Base-by-base conservation (phyloP, 2,888 invertebrate species). In the Philhelius pedissequus region DNA sequence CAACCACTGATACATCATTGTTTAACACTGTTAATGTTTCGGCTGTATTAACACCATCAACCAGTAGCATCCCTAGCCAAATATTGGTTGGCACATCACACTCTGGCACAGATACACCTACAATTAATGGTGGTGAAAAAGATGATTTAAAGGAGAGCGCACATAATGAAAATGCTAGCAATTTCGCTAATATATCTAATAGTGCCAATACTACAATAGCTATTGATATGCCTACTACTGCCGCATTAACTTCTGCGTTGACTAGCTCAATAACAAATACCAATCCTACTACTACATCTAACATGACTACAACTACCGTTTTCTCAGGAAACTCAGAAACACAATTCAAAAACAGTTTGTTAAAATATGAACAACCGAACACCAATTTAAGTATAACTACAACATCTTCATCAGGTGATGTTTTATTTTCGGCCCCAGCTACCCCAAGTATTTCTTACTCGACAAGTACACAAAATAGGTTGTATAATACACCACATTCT, bases 21-120 rank as follows among this genome's bases (percentile, higher is more conserved):
- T 11, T 62, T 1, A 70, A 35, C 1, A 1, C 80, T 32, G 80
- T 43, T 56, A 30, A 71, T 18, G 56, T 68, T 27, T 9, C 80
- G 8, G 15, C 73, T 38, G 30, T 54, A 40, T n/a, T 86, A 88
- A 88, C 87, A 88, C 88, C 86, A 88, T 15, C 20, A 88, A 71
- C 86, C 87, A 86, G 87, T 88, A 86, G 86, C 81, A 86, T 30
- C 30, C 11, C 68, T 20, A 66, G 25, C 15, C 75, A 75, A 79
- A 15, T 56, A 9, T 54, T 76, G 27, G 18, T 27, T 18, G 56
- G 43, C 32, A 75, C 43, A 40, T 22, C 84, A 60, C 43, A 58
- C 11, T 13, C 66, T 38, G 80, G 25, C 62, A 62, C 75, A 30
- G 48, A 52, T 45, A 40, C 52, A 30, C 27, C 48, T 48, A 20